These are phyloP conservation scores for Drosophila pruinosa DNA, from an alignment of 1,140 invertebrate species.

Conservation along the genomic window DNA sequence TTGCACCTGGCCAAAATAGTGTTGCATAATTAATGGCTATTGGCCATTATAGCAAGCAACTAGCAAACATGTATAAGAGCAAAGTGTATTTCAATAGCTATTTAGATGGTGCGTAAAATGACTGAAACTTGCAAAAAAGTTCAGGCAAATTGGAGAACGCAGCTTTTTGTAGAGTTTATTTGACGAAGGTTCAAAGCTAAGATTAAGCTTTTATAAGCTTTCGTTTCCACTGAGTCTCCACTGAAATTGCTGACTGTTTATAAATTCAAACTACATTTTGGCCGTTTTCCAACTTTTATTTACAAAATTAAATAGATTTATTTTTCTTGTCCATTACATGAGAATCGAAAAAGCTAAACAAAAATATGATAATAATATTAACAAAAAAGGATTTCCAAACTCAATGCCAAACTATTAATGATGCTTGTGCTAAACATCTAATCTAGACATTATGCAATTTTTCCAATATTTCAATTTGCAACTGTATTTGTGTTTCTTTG, in stretches of 20 bases:
- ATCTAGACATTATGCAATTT: conserved; percentile 20
- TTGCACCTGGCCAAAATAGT: conserved; percentile 42
- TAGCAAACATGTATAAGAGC: conserved; percentile 13
- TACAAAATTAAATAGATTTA: conserved; percentile 72
- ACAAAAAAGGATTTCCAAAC: conserved; percentile 33
- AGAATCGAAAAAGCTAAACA: conserved; percentile 51
- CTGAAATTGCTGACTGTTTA: neutral
- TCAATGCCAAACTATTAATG: conserved; percentile 31
- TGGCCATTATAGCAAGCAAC: conserved; percentile 32
- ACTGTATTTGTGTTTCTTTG: conserved; percentile 22
- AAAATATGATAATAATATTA: conserved; percentile 17
- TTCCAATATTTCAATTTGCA: conserved; percentile 11
- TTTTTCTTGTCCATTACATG: conserved; percentile 50
- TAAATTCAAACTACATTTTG: conserved; percentile 6
- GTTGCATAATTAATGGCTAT: conserved; percentile 60
- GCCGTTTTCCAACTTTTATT: conserved; percentile 73
- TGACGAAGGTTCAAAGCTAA: neutral
- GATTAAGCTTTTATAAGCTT: neutral
- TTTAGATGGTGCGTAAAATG: neutral
- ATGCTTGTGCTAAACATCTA: conserved; percentile 21
- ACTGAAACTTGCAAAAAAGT: neutral
- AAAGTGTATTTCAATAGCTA: neutral
- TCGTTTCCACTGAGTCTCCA: neutral
- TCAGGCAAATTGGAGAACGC: neutral
- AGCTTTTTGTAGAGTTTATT: conserved; percentile 7